Percentiles rank a stretch among this genome's conserved stretches.
Evolutionary conservation across 2,113 vertebrate species (phyloP).

Genomic region (Chloroceryle aenea): DNA sequence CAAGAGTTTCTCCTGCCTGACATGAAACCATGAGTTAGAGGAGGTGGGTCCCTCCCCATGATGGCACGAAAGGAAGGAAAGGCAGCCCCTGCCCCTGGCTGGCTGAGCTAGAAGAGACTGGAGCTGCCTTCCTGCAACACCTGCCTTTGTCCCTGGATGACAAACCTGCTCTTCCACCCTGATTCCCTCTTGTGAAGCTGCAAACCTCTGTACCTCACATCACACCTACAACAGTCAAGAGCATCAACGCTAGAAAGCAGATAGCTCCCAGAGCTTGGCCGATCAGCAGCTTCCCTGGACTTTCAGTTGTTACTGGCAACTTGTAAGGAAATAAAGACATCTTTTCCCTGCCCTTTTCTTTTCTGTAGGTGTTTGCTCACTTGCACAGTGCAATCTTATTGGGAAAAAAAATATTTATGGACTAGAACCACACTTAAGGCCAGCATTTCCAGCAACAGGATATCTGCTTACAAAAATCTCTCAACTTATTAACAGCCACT

Average conservation of each 20-base stretch:
- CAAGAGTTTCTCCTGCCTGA: background rate
- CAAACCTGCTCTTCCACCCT: background rate
- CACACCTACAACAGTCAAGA: background rate
- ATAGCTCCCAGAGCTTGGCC: background rate
- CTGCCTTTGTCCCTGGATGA: background rate
- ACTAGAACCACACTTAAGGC: background rate
- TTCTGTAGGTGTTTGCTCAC: background rate
- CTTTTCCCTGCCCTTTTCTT: background rate
- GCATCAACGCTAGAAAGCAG: background rate
- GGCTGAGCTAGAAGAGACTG: fast-evolving
- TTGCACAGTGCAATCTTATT: background rate
- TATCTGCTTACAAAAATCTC: background rate
- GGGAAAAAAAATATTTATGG: background rate
- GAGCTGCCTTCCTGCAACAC: background rate
- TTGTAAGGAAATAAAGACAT: background rate
- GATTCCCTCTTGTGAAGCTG: background rate
- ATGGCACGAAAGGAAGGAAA: background rate
- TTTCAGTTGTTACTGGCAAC: background rate
- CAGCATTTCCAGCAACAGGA: background rate
- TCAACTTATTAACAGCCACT: background rate
- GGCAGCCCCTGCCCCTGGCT: background rate
- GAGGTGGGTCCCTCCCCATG: background rate
- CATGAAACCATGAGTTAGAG: background rate
- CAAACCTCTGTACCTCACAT: background rate
- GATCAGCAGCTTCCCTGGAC: background rate